phyloP scores from a whole-genome alignment of 2,797 vertebrate species.

The Loris lydekkerianus region DNA sequence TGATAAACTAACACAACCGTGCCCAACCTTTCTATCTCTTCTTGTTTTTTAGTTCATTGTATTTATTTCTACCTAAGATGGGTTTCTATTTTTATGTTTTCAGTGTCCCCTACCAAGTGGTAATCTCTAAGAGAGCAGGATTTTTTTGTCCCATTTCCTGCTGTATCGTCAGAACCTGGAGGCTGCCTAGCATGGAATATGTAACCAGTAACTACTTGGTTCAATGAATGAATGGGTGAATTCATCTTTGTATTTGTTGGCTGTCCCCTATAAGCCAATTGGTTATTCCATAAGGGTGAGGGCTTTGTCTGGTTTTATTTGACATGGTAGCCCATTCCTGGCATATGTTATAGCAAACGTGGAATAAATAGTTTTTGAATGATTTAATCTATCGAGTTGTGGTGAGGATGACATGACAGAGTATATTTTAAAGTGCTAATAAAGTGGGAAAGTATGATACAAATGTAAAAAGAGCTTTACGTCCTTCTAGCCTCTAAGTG shows the following conservation, averaged over 20 bases:
- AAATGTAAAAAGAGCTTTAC: not conserved
- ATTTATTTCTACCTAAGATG: not conserved
- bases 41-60: not conserved
- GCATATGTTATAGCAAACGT: not conserved
- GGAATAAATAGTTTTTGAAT: not conserved
- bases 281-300: not conserved
- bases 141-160: not conserved
- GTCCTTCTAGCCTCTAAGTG: not conserved
- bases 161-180: not conserved
- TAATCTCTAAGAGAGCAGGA: not conserved
- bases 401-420: not conserved
- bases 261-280: not conserved
- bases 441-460: not conserved
- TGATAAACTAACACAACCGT: not conserved
- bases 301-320: not conserved
- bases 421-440: not conserved
- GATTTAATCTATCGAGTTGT: not conserved
- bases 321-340: not conserved
- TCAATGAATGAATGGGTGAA: not conserved
- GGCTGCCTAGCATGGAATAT: not conserved
- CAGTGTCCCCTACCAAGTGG: not conserved
- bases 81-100: constrained; percentile 50
- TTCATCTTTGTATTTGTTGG: not conserved
- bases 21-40: not conserved
- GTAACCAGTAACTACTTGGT: not conserved